Evolutionary conservation across 64 coral and sea anemone species (phyloP), one percentile per base, ranked within the genome.

Genomic region (Catalaphyllia jardinei): DNA sequence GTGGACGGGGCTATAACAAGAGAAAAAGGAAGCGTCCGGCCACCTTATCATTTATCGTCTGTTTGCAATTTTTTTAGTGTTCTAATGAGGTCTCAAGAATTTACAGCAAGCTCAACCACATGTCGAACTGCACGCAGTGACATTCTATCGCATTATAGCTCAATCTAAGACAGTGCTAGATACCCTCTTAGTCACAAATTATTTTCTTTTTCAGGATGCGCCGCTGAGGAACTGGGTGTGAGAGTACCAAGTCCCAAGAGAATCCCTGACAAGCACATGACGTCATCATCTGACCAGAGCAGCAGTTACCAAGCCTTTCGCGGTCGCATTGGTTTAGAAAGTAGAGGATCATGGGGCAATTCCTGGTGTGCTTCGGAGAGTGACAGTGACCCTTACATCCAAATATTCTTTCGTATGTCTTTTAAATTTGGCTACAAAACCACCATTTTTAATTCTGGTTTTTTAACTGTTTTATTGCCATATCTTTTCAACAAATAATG

Each of bases 241-340:
- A 82, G 64, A 64, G 60, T 82, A 19, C 79, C 79, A 82, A 64
- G 30, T 18, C 24, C 30, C 1, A 63, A 65, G 39, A 18, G 79
- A 4, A 82, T 82, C 38, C 79, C 79, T 35, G 79, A 82, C 60
- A 82, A 24, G 11, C 4, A 82, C 79, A 82, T 82, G 79, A 82
- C 79, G 30, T 82, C 79, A 46, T 82, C 79, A 31, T 33, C 79
- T 35, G 28, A 82, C 16, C 60, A 64, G 30, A 82, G 59, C 31
- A 35, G 33, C 59, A 64, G 59, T 13, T 42, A 82, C 60, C 79
- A 18, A 64, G 79, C 79, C 8, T 82, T 82, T 54, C 79, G 79
- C 17, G 59, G 79, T 82, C 79, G 79, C 0, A 65, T 82, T 24
- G 79, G 79, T 65, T 12, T 82, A 4, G 54, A 82, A 29, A 46